phyloP scores from a whole-genome alignment of 37 sponge, comb jelly and placozoan genomes.

The Halisarca cf. caerulea region DNA sequence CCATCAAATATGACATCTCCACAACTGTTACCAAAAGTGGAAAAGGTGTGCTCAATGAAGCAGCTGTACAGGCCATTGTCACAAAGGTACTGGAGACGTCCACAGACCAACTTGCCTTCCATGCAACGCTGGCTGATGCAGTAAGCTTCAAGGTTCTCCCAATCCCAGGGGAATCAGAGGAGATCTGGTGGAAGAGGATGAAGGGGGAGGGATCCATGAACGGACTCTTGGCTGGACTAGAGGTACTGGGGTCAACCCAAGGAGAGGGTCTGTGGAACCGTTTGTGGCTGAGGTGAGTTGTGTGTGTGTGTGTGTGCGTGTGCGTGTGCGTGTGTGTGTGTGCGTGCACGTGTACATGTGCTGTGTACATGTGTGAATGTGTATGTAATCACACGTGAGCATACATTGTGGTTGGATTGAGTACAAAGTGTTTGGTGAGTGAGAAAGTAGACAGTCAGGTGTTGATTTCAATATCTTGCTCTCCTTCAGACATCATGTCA shows the following conservation, averaged over 20 bases:
- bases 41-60: conserved; percentile 43
- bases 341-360: neutral
- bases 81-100: conserved; percentile 30
- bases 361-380: too few species aligned
- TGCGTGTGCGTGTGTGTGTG: neutral
- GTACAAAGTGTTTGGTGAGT: too few species aligned
- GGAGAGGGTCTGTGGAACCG: conserved; percentile 80
- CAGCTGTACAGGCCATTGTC: conserved; percentile 34
- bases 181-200: conserved; percentile 61
- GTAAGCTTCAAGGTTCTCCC: conserved; percentile 61
- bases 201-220: conserved; percentile 13
- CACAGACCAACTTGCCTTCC: conserved; percentile 59
- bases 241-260: conserved; percentile 53
- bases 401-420: too few species aligned
- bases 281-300: conserved; percentile 59
- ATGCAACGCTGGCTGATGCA: conserved; percentile 69
- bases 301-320: too few species aligned
- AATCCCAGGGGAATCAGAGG: conserved; percentile 58
- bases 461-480: too few species aligned
- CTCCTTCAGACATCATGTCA: conserved; percentile 50
- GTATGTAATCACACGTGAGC: too few species aligned
- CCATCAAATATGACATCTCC: conserved; percentile 1
- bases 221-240: conserved; percentile 62
- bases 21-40: conserved; percentile 12
- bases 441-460: too few species aligned